Base-by-base conservation (phyloP, 1,140 invertebrate species). In the Thaumatotibia leucotreta region DNA sequence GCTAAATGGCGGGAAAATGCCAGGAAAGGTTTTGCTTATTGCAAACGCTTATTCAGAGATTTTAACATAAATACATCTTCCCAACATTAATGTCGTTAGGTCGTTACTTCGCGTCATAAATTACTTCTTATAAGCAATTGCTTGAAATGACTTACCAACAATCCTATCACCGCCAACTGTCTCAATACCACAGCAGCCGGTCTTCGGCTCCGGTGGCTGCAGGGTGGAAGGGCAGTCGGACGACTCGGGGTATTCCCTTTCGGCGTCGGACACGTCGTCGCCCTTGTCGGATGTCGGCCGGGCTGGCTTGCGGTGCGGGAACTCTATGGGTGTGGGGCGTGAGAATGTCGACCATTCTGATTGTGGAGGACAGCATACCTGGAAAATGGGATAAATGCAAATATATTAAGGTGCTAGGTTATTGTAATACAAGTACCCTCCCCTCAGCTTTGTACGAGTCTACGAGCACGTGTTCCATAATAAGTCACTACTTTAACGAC, bases 291-390 rank as follows among this genome's bases (percentile, higher is more conserved):
- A 4, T 35, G 33, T 63, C 14, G 24, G 31, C 8, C 39, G 23
- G 1, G 10, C n/a, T 1, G 52, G 52, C 39, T 29, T 22, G 23
- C 20, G 29, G 14, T 17, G 35, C 1, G 62, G 62, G 62, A 64
- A 64, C 1, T 22, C 20, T 11, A 65, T 11, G 8, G 63, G 63
- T 11, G 23, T 50, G 4, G 39, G 17, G 23, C 17, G n/a, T 3
- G 29, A n/a, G 20, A 32, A 31, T 9, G n/a, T 31, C 0, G 14
- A 27, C 63, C 63, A 65, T 32, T 65, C 32, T 11, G 24, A 29
- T 52, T 31, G 5, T 0, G 63, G 45, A 31, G 63, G 63, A 23
- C 63, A 65, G 49, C 63, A 65, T 11, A 65, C 49, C 63, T 65
- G 45, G 14, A 54, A 65, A n/a, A 35, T 64, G 29, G 0, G 5